These are phyloP conservation scores for Achlya flavicornis DNA, from an alignment of 2,888 invertebrate genomes.

Conservation along the genomic window DNA sequence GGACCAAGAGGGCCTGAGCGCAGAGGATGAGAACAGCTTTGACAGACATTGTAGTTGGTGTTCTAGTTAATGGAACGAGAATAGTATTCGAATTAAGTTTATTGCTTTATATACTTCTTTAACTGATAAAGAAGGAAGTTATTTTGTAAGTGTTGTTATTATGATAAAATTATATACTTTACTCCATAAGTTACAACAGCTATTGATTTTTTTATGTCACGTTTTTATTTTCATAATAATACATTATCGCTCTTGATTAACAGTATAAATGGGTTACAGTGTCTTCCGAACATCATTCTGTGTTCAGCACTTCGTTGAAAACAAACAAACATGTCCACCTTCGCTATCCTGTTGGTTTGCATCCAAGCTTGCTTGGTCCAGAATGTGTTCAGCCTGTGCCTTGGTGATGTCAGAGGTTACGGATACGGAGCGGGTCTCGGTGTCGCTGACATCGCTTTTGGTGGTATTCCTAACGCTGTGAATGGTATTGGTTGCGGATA, in stretches of 20 bases:
- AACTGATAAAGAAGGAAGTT: background rate
- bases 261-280: background rate
- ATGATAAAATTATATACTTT: background rate
- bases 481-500: constrained; percentile 18
- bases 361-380: constrained; percentile 24
- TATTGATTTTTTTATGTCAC: background rate
- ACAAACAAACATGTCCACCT: constrained; percentile 25
- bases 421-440: constrained; percentile 18
- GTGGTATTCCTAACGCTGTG: background rate
- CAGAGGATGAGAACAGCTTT: constrained; percentile 20
- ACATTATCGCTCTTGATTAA: background rate
- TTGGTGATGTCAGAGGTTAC: constrained; percentile 18
- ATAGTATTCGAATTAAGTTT: constrained; percentile 15
- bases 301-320: constrained; percentile 6
- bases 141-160: background rate
- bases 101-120: background rate
- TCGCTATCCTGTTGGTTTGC: constrained; percentile 27
- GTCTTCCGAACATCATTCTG: constrained; percentile 16
- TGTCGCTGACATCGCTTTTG: background rate
- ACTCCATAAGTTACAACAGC: background rate
- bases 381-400: constrained; percentile 26
- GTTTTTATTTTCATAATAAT: background rate
- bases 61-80: constrained; percentile 12
- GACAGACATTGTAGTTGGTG: constrained; percentile 17
- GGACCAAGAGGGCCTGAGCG: constrained; percentile 27